Base-by-base conservation (phyloP, 2,888 invertebrate species). In the Norana najaformis region DNA sequence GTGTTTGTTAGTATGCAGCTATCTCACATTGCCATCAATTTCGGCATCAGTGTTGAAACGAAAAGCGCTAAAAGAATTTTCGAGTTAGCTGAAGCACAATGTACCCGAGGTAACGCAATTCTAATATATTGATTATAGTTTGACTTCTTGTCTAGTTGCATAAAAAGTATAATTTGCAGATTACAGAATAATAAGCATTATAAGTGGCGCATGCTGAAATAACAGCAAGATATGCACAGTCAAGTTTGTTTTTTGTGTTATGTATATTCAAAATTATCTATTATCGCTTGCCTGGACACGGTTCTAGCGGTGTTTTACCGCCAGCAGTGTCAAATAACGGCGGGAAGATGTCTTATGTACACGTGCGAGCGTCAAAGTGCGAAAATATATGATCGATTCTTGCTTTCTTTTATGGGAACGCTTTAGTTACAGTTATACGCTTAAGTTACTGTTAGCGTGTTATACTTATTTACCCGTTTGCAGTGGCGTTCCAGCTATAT, bases 241-340 rank as follows among this genome's bases (percentile, higher is more conserved):
- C 8, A n/a, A 13, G n/a, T n/a, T 1, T 23, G n/a, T 69, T 69
- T n/a, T 30, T 30, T 69, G 8, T n/a, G 11, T 69, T 11, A n/a
- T 69, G 8, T 11, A 5, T 30, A 11, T 69, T 69, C 8, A n/a
- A 8, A 69, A 69, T 69, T n/a, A 4, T n/a, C 5, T 69, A 0
- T 69, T 69, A 69, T 69, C 69, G 69, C 69, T 69, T 69, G 69
- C n/a, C 69, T 69, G 69, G 30, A n/a, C 13, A 69, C n/a, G 11
- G 69, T 16, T 69, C n/a, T 69, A 69, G 69, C 69, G 69, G 69
- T 69, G 47, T 23, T 69, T 69, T 69, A n/a, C 69, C 69, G 69
- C 69, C 69, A 69, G 69, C 69, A 69, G n/a, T 69, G 69, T 69
- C 69, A 69, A 69, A 69, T 69, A 69, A 8, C 69, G 69, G 69